Conservation (phyloP, 1,140 invertebrate genomes). For the Saccostrea glomerata region DNA sequence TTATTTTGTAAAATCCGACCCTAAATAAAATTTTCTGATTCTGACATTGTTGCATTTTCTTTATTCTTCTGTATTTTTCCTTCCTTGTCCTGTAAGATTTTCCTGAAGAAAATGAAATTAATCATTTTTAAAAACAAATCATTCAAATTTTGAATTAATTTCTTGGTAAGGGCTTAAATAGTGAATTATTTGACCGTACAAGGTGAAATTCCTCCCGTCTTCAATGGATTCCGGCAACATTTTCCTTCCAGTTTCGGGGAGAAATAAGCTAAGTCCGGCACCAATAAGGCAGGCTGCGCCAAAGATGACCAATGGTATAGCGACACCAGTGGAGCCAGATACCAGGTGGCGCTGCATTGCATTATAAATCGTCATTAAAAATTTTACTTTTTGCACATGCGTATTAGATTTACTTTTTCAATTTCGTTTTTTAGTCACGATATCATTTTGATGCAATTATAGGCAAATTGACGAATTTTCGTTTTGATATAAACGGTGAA, state of each 20-base stretch:
- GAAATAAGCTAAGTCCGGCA: conserved; percentile 51
- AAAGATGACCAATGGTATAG: conserved; percentile 58
- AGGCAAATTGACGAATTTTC: no score
- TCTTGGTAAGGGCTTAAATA: no score
- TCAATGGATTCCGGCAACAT: conserved; percentile 64
- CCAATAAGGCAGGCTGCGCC: conserved; percentile 55
- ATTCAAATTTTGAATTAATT: no score
- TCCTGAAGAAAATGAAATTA: no score
- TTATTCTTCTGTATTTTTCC: no score
- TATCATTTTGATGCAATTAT: neutral
- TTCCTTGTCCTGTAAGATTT: no score
- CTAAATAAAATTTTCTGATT: no score
- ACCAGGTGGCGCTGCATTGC: conserved; percentile 47
- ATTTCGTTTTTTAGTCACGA: neutral
- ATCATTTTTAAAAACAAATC: no score
- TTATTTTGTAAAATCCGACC: no score
- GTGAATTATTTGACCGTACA: conserved; percentile 34
- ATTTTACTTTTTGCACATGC: neutral
- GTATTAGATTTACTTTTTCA: neutral
- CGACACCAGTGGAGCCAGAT: conserved; percentile 36
- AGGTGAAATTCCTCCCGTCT: conserved; percentile 59
- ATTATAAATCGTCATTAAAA: neutral
- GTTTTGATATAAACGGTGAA: no score
- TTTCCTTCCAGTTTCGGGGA: conserved; percentile 63
- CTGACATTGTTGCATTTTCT: no score